Evolutionary conservation across 2,113 vertebrate species (phyloP).

Genomic region (Chloropsis hardwickii): DNA sequence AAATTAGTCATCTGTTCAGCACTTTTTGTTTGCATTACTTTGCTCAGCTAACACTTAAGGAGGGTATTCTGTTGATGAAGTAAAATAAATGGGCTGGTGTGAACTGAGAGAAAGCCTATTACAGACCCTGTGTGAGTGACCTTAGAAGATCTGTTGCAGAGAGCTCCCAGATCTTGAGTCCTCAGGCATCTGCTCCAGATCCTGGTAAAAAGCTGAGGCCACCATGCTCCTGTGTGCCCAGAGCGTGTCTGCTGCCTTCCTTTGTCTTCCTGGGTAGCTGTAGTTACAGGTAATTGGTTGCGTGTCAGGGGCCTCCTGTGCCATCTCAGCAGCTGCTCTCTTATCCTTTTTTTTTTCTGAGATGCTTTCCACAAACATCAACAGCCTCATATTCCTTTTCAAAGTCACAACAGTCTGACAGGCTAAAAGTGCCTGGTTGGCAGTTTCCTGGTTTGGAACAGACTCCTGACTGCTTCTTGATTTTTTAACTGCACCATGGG

Average conservation of each 20-base stretch:
- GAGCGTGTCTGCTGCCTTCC: background rate
- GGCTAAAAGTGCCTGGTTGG: background rate
- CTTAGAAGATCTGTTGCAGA: background rate
- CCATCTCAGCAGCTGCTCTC: background rate
- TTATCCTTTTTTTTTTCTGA: background rate
- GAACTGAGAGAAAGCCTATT: background rate
- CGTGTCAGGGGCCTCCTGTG: background rate
- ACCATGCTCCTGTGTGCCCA: background rate
- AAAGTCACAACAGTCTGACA: background rate
- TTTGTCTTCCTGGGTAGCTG: background rate
- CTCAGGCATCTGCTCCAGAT: background rate
- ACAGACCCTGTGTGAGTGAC: background rate
- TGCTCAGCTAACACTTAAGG: background rate
- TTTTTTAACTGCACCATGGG: background rate
- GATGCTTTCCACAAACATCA: background rate
- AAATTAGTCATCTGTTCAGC: background rate
- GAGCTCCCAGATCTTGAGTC: background rate
- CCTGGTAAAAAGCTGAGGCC: background rate
- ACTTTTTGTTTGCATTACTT: background rate
- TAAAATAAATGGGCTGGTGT: background rate
- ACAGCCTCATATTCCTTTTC: background rate
- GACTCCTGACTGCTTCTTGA: background rate
- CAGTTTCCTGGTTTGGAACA: background rate
- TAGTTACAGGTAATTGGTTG: background rate
- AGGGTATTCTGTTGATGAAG: background rate